These are phyloP conservation scores for Desmophyllum pertusum DNA, from an alignment of 92 coral and sea anemone genomes.

Conservation along the genomic window DNA sequence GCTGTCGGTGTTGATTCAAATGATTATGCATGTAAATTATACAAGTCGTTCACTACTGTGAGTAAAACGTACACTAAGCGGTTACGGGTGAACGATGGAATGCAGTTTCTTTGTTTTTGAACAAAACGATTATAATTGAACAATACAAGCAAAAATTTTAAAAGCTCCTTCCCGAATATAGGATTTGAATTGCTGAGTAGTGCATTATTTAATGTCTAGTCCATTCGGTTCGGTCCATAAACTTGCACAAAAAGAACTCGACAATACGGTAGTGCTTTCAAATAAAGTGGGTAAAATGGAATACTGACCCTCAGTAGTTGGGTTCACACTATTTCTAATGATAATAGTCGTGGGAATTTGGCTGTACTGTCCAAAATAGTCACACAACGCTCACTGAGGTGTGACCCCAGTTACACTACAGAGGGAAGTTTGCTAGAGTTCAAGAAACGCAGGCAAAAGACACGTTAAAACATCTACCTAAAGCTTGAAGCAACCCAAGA, in stretches of 20 bases:
- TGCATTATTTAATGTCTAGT: neutral
- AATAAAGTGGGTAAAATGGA: neutral
- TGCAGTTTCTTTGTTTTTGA: neutral
- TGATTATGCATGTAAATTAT: neutral
- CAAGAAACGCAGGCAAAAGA: neutral
- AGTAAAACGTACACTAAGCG: neutral
- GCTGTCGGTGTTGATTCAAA: neutral
- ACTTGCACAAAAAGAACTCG: neutral
- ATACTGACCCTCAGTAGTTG: too few species aligned
- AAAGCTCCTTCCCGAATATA: neutral
- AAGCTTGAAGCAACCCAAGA: neutral
- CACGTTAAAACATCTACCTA: neutral
- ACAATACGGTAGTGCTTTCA: neutral
- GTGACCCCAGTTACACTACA: neutral
- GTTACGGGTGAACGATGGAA: conserved; percentile 16
- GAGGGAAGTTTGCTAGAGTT: neutral
- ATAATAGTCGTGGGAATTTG: neutral
- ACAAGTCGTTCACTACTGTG: neutral
- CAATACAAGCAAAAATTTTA: neutral
- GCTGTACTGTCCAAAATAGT: neutral
- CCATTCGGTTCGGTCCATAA: too few species aligned
- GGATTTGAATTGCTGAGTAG: neutral
- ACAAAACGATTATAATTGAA: neutral
- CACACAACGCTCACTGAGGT: conserved; percentile 4
- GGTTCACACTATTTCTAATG: neutral